These are phyloP conservation scores for Temnopleurus reevesii DNA, from an alignment of 53 echinoderm and acorn worm species.

Conservation along the genomic window DNA sequence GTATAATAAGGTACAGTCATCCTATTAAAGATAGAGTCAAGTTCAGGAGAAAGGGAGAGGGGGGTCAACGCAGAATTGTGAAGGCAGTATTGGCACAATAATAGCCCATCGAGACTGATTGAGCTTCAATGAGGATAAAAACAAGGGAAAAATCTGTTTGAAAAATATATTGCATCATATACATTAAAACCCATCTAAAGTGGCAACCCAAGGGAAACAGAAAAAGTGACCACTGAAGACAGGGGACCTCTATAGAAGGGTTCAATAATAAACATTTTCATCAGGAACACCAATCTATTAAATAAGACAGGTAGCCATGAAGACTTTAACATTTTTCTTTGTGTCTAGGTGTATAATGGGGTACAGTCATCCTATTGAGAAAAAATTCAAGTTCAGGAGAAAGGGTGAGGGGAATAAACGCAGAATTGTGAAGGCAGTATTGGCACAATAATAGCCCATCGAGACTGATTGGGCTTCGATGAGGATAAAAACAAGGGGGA, in stretches of 20 bases:
- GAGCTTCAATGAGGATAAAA: not conserved
- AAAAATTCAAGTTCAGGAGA: not conserved
- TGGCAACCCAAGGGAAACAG: too few relatives aligned
- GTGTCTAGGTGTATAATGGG: not conserved
- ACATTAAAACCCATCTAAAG: too few relatives aligned
- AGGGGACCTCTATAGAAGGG: too few relatives aligned
- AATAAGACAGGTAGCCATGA: too few relatives aligned
- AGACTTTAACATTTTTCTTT: too few relatives aligned
- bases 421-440: not conserved
- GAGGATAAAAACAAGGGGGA: not conserved
- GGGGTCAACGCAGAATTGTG: not conserved
- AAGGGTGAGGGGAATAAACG: not conserved
- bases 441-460: not conserved
- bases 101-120: not conserved
- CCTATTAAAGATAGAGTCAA: not conserved
- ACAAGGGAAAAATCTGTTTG: too few relatives aligned
- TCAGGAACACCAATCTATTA: too few relatives aligned
- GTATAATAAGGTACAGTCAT: not conserved
- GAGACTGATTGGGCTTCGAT: not conserved
- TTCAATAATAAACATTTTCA: too few relatives aligned
- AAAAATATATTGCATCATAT: too few relatives aligned
- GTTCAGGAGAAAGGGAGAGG: not conserved
- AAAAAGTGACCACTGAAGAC: too few relatives aligned
- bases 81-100: conserved; percentile 1
- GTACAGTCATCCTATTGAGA: not conserved